Evolutionary conservation across 2,888 invertebrate species (phyloP).

Genomic region (Protophormia terraenovae): DNA sequence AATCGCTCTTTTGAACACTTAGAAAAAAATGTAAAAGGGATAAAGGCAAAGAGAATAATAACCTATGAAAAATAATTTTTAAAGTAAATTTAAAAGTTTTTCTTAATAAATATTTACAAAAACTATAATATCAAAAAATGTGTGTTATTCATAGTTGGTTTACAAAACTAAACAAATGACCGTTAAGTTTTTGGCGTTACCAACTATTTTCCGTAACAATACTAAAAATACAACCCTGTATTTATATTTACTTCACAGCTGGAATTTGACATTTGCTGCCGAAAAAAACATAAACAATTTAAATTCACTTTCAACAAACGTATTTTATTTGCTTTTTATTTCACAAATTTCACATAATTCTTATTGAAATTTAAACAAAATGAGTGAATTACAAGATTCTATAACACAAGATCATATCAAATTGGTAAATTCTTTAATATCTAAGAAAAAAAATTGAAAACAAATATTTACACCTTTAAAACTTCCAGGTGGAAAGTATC

Average conservation of each 20-base stretch:
- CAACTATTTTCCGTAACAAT: background rate
- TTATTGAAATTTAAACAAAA: background rate
- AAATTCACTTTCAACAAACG: background rate
- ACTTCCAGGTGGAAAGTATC: constrained; percentile 61
- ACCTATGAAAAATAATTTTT: too few species aligned
- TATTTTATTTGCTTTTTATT: background rate
- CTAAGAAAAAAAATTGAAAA: background rate
- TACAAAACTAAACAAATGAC: background rate
- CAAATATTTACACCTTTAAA: background rate
- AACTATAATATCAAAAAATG: too few species aligned
- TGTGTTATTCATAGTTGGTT: too few species aligned
- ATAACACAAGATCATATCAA: constrained; percentile 26
- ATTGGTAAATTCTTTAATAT: constrained; percentile 24
- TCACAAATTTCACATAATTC: background rate
- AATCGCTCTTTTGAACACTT: too few species aligned
- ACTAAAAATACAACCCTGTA: background rate
- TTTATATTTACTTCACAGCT: too few species aligned
- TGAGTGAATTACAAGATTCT: constrained; percentile 25
- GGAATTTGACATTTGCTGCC: background rate
- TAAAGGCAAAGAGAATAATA: too few species aligned
- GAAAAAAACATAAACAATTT: constrained; percentile 6
- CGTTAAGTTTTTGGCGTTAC: background rate
- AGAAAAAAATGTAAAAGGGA: too few species aligned
- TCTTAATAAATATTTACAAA: too few species aligned
- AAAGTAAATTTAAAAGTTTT: too few species aligned